Evolutionary conservation across 2,888 invertebrate genomes (phyloP), one percentile per base, ranked within the genome.

Genomic region (Gymnosoma rotundatum): DNA sequence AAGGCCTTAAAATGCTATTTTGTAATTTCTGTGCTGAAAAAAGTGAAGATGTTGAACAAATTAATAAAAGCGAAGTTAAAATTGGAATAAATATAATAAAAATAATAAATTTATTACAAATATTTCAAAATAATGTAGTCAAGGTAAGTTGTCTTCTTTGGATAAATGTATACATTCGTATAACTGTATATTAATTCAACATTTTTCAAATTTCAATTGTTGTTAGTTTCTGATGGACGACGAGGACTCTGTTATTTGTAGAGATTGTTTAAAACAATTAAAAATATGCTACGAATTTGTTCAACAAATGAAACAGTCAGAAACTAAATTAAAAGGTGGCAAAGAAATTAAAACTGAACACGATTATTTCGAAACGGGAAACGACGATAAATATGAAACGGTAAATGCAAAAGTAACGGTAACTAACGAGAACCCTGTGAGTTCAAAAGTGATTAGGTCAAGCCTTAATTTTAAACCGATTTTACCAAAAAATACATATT

Each of bases 1-100:
- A 42, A 52, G 32, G 2, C 12, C n/a, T 36, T 6, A 54, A 69
- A 70, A 82, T 82, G 83, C 12, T 63, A 1, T 61, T 80, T 25
- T 86, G 86, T 45, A 70, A 75, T 69, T 85, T 85, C 38, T 86
- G 86, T 80, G 73, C 69, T 10, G 58, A 75, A 80, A 78, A 64
- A 56, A 50, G 20, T 52, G 48, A 58, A 54, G 58, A 72, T 45
- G 63, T 78, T 12, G 10, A 36, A 56, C 10, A 36, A 64, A 66
- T 84, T 56, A 14, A 20, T 69, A 76, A 86, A 56, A 32, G 32
- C 42, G n/a, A 25, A 42, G 48, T 80, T 6, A 50, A 7, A 52
- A 64, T 6, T 25, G 21, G 54, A 10, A 78, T 48, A 16, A 67
- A 58, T 52, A 7, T 54, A n/a, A 1, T 79, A 4, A 69, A 42